phyloP scores from a whole-genome alignment of 1,140 invertebrate genomes.

The Drosophila fuyamai region DNA sequence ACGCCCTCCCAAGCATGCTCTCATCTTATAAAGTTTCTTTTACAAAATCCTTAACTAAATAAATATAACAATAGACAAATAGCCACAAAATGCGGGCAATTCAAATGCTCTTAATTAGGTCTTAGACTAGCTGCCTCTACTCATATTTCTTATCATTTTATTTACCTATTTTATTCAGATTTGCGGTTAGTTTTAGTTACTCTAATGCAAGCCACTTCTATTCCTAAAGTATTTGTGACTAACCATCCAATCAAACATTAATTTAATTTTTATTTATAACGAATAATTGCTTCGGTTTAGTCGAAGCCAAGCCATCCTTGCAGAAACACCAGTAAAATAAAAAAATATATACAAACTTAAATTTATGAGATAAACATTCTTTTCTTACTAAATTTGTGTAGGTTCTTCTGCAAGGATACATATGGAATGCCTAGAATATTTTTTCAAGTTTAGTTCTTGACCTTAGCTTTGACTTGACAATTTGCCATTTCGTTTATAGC shows the following conservation, averaged over 20 bases:
- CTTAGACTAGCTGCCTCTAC: slow-evolving; percentile 58
- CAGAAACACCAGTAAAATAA: neutral
- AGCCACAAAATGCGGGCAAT: slow-evolving; percentile 48
- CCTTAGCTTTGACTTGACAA: slow-evolving; percentile 44
- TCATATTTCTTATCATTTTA: slow-evolving; percentile 30
- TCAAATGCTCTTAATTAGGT: slow-evolving; percentile 52
- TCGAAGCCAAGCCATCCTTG: slow-evolving; percentile 28
- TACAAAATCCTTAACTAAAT: slow-evolving; percentile 53
- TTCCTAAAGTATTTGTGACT: slow-evolving; percentile 35
- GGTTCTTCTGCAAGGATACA: slow-evolving; percentile 22
- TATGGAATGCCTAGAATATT: slow-evolving; percentile 40
- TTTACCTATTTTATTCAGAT: slow-evolving; percentile 42
- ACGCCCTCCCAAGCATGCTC: slow-evolving; percentile 84
- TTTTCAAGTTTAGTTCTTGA: slow-evolving; percentile 41
- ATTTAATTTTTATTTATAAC: slow-evolving; percentile 6
- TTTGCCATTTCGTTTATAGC: slow-evolving; percentile 39
- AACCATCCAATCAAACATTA: slow-evolving; percentile 11
- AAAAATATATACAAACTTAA: neutral
- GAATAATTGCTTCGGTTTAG: slow-evolving; percentile 21
- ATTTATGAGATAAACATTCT: neutral
- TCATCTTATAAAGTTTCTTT: slow-evolving; percentile 78
- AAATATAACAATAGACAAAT: slow-evolving; percentile 35
- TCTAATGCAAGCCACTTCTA: slow-evolving; percentile 33
- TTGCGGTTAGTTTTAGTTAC: slow-evolving; percentile 40
- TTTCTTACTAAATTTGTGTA: too few species aligned